Evolutionary conservation across 2,888 invertebrate species (phyloP).

Genomic region (Odontocerum albicorne): DNA sequence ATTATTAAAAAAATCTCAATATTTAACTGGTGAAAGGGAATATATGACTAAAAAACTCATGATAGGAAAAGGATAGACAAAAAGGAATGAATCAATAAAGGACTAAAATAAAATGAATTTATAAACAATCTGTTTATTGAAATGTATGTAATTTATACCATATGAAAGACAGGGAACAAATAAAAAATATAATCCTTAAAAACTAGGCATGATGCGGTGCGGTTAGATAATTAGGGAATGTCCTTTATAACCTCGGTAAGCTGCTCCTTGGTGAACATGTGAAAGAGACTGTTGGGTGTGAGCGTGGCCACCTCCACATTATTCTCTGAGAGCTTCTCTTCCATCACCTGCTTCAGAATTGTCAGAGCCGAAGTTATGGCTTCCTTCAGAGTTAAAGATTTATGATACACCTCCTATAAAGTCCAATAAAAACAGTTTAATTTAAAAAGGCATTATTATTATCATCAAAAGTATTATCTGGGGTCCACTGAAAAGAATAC

Average conservation of each 20-base stretch:
- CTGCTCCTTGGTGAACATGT: constrained; percentile 88
- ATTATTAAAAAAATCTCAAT: too few species aligned
- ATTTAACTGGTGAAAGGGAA: too few species aligned
- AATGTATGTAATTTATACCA: constrained; percentile 3
- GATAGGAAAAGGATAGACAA: neutral
- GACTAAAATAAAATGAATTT: neutral
- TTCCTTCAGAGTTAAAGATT: constrained; percentile 92
- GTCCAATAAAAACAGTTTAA: too few species aligned
- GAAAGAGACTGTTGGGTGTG: constrained; percentile 79
- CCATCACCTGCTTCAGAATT: constrained; percentile 99
- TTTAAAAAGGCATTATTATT: too few species aligned
- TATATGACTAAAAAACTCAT: too few species aligned
- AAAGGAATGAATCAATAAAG: neutral
- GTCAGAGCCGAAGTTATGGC: constrained; percentile 89
- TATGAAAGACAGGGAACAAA: constrained; percentile 1
- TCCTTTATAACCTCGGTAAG: constrained; percentile 86
- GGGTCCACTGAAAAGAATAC: too few species aligned
- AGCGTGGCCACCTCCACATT: constrained; percentile 98
- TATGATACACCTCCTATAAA: constrained; percentile 65
- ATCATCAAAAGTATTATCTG: too few species aligned
- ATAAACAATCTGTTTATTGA: constrained; percentile 19
- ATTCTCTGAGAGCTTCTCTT: constrained; percentile 94
- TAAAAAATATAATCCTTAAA: constrained; percentile 18
- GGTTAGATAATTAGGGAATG: constrained; percentile 63
- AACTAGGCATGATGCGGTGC: neutral